Evolutionary conservation across 2,113 vertebrate genomes (phyloP), one percentile per base, ranked within the genome.

Genomic region (Cyprinodon brontotheroides): DNA sequence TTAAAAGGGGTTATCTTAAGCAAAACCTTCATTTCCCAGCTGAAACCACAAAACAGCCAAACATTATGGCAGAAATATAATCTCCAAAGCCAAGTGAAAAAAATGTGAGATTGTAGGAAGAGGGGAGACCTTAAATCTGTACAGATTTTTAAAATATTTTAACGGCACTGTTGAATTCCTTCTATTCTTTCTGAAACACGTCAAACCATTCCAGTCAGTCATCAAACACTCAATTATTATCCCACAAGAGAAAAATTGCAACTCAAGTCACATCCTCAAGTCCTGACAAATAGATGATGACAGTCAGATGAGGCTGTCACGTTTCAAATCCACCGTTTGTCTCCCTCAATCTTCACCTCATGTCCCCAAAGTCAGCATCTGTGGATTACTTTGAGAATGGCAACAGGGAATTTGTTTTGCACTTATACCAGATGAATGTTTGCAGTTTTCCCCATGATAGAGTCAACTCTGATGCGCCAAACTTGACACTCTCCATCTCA

Each of bases 251-350:
- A 84, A 64, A 29, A 68, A 82, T 86, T 72, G 36, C 29, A 62
- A 86, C 65, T 22, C 70, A 7, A 41, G 76, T 81, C 82, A 79
- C 81, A 82, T 76, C 64, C 68, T 76, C 74, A 61, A 72, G 74
- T 83, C 85, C 84, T 40, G 73, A 82, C 82, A 80, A 74, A 64
- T 76, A 66, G n/a, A 9, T 4, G 62, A 62, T 47, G 8, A 47
- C 80, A 57, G 41, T 50, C 3, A 11, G 68, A 85, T 50, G 48
- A 64, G 72, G 64, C 64, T 39, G 77, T 79, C 39, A 70, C 47
- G 67, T 80, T 61, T 65, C 63, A 39, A 79, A 86, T 72, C 69
- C 70, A 37, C 36, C 37, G 64, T 48, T 81, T 64, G 64, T 59
- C 38, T 74, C 66, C 68, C 75, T 67, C 76, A 50, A 53, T 70